Base-by-base conservation (phyloP, 2,797 vertebrate species). In the Pseudopleuronectes americanus region DNA sequence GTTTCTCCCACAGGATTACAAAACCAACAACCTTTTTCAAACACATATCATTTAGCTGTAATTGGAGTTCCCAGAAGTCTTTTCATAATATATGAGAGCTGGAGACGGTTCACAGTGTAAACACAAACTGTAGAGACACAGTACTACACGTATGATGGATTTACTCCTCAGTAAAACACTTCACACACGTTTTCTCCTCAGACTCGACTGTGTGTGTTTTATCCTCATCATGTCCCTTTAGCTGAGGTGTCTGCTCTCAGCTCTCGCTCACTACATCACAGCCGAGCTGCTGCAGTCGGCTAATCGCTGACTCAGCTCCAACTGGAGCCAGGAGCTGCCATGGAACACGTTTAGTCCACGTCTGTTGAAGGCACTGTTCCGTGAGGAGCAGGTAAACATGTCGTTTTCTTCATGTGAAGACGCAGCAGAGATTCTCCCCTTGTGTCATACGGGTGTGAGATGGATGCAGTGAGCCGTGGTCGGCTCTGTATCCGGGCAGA, bases 291-390 rank as follows among this genome's bases (percentile, higher is more conserved):
- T 85, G 90, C 90, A 87, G 88, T 80, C 17, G n/a, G 85, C 81
- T 67, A 68, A 84, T 68, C 33, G 89, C 91, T 90, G 90, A 92
- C 81, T 87, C 85, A 45, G 80, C 91, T 13, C 41, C 69, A 10
- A 10, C 79, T 71, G 54, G 52, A 57, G 68, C 71, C 52, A 22
- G 61, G n/a, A n/a, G 21, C 61, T 68, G 76, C 62, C 71, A 5
- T 19, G 17, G 36, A 38, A 38, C 62, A 68, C 63, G 55, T 80
- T 81, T 49, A 45, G 53, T 43, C 33, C 26, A 55, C 60, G 48
- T 72, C 24, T 54, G 19, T 48, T 21, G 17, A 21, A 12, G 68
- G 58, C 65, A 64, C 68, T 62, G 55, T 70, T 41, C 45, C 41
- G 61, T 21, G 71, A 65, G 31, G 49, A 63, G 8, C 58, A 24